Percentiles rank a stretch among this genome's conserved stretches.
These are phyloP conservation scores for Cynopterus sphinx DNA, from an alignment of 2,797 vertebrate species.

Conservation along the genomic window DNA sequence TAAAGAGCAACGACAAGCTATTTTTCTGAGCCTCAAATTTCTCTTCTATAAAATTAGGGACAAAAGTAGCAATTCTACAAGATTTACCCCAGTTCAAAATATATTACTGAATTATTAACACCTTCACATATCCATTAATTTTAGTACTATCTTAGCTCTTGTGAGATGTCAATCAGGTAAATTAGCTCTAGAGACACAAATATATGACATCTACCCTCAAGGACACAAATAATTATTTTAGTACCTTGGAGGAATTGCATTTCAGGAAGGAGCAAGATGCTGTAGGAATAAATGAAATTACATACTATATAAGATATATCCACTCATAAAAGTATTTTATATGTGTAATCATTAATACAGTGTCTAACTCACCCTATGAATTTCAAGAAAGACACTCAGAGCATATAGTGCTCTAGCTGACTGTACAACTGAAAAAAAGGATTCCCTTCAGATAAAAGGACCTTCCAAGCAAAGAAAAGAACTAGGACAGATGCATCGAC, in stretches of 20 bases:
- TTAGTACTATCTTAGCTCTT: neutral
- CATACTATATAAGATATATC: neutral
- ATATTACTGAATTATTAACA: neutral
- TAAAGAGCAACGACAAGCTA: neutral
- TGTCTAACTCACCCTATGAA: neutral
- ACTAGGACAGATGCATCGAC: neutral
- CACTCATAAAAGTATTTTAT: neutral
- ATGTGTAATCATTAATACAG: neutral
- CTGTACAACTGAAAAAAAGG: neutral
- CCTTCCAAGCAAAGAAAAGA: rapidly evolving
- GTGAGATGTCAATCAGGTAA: neutral
- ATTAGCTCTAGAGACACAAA: neutral
- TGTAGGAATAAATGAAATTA: neutral
- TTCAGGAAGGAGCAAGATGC: neutral
- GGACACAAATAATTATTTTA: neutral
- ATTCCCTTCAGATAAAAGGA: neutral
- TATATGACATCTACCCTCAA: neutral
- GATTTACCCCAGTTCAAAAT: neutral
- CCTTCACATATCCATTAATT: neutral
- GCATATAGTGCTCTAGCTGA: neutral
- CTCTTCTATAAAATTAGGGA: neutral
- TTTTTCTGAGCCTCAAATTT: neutral
- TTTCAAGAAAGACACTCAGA: neutral
- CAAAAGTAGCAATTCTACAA: neutral
- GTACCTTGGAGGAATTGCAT: neutral